Evolutionary conservation across 2,113 vertebrate species (phyloP).

Genomic region (Zapus hudsonius): DNA sequence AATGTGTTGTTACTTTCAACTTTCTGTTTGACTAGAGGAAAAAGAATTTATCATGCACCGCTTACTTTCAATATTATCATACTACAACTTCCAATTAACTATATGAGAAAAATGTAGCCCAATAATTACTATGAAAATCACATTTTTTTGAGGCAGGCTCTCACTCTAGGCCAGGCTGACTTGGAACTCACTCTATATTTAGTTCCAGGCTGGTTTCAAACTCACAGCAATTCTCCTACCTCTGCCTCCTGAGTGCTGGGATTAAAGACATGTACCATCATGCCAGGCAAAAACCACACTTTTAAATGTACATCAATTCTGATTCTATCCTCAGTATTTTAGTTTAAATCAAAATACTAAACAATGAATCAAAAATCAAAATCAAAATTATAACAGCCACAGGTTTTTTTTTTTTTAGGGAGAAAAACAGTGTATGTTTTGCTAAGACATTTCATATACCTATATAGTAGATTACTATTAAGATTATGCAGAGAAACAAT

Average conservation of each 20-base stretch:
- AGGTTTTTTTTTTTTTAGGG: conserved; percentile 7
- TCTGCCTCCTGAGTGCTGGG: too few relatives aligned
- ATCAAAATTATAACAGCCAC: conserved; percentile 1
- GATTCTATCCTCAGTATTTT: conserved; percentile 21
- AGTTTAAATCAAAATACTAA: too few relatives aligned
- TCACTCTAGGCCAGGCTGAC: too few relatives aligned
- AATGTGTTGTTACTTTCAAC: not conserved
- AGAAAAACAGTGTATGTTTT: conserved; percentile 12
- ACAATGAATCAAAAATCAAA: not conserved
- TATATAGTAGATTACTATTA: not conserved
- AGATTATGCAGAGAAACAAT: not conserved
- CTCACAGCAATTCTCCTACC: too few relatives aligned
- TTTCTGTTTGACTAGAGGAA: not conserved
- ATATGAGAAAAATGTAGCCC: not conserved
- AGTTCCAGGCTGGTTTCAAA: too few relatives aligned
- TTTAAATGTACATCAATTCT: not conserved
- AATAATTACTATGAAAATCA: conserved; percentile 16
- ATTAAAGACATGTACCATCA: too few relatives aligned
- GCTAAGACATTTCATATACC: conserved; percentile 7
- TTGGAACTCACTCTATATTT: too few relatives aligned
- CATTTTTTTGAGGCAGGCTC: not conserved
- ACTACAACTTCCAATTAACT: not conserved
- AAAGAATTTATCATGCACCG: conserved; percentile 11
- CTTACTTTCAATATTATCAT: conserved; percentile 1
- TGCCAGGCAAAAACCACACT: too few relatives aligned